Conservation (phyloP, 2,797 vertebrate genomes). For the Rachycentron canadum region DNA sequence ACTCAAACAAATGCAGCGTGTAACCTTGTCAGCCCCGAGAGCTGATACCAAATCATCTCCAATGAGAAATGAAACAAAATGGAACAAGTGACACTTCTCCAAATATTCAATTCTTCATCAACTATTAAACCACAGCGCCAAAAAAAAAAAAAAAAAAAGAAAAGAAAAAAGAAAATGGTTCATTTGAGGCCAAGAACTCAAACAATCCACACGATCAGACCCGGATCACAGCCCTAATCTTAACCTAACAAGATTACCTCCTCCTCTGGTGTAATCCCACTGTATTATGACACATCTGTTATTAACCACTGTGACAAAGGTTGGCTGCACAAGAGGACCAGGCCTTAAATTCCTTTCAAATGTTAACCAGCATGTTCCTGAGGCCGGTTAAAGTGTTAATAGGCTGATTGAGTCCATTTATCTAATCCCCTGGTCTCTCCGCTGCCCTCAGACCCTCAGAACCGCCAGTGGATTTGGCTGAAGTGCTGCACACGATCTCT, state of each 20-base stretch:
- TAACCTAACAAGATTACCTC: constrained; percentile 76
- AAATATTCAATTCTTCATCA: constrained; percentile 29
- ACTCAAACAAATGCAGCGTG: constrained; percentile 79
- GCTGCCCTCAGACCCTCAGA: constrained; percentile 75
- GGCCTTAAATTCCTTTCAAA: constrained; percentile 78
- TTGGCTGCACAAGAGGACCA: constrained; percentile 46
- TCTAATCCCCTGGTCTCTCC: constrained; percentile 84
- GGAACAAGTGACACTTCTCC: constrained; percentile 68
- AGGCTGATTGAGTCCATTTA: constrained; percentile 86
- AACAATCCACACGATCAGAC: too few relatives aligned
- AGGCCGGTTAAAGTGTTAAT: constrained; percentile 82
- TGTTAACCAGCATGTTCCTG: constrained; percentile 83
- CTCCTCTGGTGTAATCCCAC: constrained; percentile 73
- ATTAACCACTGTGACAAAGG: constrained; percentile 75
- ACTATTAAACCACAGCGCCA: not conserved
- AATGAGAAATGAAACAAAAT: constrained; percentile 72
- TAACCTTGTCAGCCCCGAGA: constrained; percentile 86
- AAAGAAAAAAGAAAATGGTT: too few relatives aligned
- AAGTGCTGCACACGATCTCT: constrained; percentile 87
- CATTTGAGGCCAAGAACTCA: not conserved
- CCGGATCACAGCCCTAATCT: constrained; percentile 38
- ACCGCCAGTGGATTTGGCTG: constrained; percentile 85
- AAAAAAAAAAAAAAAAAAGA: too few relatives aligned
- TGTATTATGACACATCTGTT: constrained; percentile 81
- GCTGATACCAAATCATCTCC: constrained; percentile 66